Evolutionary conservation across 2,797 vertebrate species (phyloP).

Genomic region (Petrocephalus schoutedeni): DNA sequence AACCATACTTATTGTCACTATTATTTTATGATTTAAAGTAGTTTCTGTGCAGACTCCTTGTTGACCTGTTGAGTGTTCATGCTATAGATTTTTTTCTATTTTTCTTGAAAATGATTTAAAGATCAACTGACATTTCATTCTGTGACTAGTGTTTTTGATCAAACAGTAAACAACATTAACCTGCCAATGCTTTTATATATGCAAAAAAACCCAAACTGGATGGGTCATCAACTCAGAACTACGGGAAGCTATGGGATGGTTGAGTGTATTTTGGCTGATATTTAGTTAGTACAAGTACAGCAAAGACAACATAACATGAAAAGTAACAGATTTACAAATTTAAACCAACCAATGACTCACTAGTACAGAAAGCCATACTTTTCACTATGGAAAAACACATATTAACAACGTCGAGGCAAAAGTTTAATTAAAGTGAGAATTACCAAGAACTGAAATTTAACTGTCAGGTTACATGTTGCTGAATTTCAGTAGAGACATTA

Average conservation of each 20-base stretch:
- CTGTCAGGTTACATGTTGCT: background rate
- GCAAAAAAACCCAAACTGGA: background rate
- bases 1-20: background rate
- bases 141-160: background rate
- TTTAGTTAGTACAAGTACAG: background rate
- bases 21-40: too few species aligned
- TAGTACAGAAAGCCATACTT: background rate
- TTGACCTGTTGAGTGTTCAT: background rate
- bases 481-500: background rate
- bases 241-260: background rate
- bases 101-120: background rate
- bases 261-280: background rate
- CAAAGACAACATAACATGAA: background rate
- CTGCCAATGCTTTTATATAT: background rate
- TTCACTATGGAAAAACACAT: background rate
- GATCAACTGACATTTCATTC: background rate
- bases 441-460: background rate
- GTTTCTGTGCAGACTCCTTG: background rate
- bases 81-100: background rate
- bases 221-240: background rate
- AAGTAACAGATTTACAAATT: background rate
- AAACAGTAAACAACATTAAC: background rate
- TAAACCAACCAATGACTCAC: background rate
- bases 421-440: background rate
- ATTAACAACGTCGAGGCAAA: background rate